Evolutionary conservation across 2,888 invertebrate species (phyloP), one percentile per base, ranked within the genome.

Genomic region (Callosobruchus maculatus): DNA sequence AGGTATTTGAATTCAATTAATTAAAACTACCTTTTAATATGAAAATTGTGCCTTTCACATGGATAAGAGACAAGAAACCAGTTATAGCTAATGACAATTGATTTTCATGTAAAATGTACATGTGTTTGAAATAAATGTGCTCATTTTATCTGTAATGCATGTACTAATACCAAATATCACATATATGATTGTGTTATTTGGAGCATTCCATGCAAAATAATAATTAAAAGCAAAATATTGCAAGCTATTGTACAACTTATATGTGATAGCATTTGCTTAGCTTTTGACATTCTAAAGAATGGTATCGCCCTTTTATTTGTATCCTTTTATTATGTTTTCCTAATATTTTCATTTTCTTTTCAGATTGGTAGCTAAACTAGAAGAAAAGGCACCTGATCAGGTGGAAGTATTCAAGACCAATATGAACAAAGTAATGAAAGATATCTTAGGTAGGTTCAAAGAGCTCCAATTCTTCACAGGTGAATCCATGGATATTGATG

Each of bases 371-470:
- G 92, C 92, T 77, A 93, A 93, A 89, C 90, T 97, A 82, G 93
- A 95, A 89, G 93, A 95, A 85, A 92, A 89, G 74, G 86, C 92
- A 7, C 96, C 96, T 2, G 95, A 95, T 83, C 94, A 97, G 90
- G 93, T 97, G 77, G 94, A 95, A 7, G 88, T 94, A 30, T 97
- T 97, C 88, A 97, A 97, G 88, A 93, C 92, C 73, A 97, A 97
- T 88, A 95, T 96, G 91, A 96, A 96, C 88, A 95, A 95, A 90
- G 94, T 94, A 77, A 96, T 97, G 93, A 97, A 97, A 87, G 95
- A 96, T 82, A 92, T 97, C 80, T 89, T 97, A 77, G 90, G 94
- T 71, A 93, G 97, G 87, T 96, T 97, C 90, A 96, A 96, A 87
- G 97, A 97, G 78, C 91, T 96, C 73, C 96, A 97, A 86, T 97